Evolutionary conservation across 92 coral and sea anemone species (phyloP).

Genomic region (Epizoanthus illoricatus): DNA sequence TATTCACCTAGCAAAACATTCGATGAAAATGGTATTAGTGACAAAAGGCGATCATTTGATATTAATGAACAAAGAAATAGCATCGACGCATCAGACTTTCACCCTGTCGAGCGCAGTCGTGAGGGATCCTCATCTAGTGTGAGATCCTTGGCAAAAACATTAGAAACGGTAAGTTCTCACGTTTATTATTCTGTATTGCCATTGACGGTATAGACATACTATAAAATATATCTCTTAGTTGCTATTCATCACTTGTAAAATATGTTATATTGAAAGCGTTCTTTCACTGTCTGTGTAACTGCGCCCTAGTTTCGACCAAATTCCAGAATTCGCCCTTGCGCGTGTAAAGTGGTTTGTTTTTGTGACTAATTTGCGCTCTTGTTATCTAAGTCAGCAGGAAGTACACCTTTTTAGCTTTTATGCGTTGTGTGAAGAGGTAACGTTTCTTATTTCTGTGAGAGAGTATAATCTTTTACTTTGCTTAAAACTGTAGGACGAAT

Average conservation of each 20-base stretch:
- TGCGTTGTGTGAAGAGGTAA: too few relatives aligned
- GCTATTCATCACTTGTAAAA: background rate
- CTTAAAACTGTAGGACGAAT: too few relatives aligned
- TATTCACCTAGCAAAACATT: constrained; percentile 18
- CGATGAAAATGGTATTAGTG: constrained; percentile 20
- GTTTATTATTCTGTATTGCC: background rate
- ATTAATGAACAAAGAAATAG: constrained; percentile 14
- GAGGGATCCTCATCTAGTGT: constrained; percentile 19
- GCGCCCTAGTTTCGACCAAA: background rate
- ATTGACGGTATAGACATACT: background rate
- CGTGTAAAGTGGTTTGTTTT: background rate
- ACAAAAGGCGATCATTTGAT: constrained; percentile 3
- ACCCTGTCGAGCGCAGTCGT: background rate
- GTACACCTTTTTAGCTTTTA: constrained; percentile 19
- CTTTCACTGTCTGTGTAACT: background rate
- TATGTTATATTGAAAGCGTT: background rate
- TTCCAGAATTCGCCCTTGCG: background rate
- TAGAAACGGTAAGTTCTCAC: constrained; percentile 64
- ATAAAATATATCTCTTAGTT: background rate
- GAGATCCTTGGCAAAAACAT: constrained; percentile 53
- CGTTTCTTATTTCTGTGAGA: too few relatives aligned
- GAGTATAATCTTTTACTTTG: too few relatives aligned
- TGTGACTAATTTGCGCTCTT: background rate
- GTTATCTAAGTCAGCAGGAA: constrained; percentile 15
- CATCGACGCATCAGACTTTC: background rate